Percentiles rank a stretch among this genome's conserved stretches.
Conservation (phyloP, 2,888 invertebrate genomes). For the Oegoconia quadripuncta region DNA sequence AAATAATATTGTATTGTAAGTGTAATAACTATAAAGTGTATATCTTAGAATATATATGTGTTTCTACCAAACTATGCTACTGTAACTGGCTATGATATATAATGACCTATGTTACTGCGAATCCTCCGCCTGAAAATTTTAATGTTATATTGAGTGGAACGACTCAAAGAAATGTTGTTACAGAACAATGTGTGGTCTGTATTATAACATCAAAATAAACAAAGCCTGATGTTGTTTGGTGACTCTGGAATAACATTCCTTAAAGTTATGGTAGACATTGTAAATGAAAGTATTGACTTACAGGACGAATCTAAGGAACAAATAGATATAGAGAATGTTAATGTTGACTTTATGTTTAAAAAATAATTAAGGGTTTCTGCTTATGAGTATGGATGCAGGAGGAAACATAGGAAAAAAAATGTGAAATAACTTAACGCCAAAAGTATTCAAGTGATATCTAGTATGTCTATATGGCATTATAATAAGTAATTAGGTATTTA, state of each 20-base stretch:
- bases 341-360: slow-evolving; percentile 2
- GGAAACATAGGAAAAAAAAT: too few species aligned
- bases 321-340: slow-evolving; percentile 9
- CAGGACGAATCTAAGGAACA: not conserved
- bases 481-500: too few species aligned
- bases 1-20: slow-evolving; percentile 30
- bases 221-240: not conserved
- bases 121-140: not conserved
- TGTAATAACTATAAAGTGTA: slow-evolving; percentile 41
- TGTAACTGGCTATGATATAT: slow-evolving; percentile 51
- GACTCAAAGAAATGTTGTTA: slow-evolving; percentile 32
- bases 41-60: slow-evolving; percentile 35
- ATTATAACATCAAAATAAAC: too few species aligned
- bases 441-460: too few species aligned
- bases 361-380: too few species aligned
- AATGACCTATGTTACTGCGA: slow-evolving; percentile 33
- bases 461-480: too few species aligned
- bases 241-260: not conserved
- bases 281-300: not conserved
- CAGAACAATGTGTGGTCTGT: slow-evolving; percentile 9
- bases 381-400: too few species aligned
- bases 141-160: too few species aligned
- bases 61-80: slow-evolving; percentile 56
- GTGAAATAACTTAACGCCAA: too few species aligned
- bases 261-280: not conserved